Base-by-base conservation (phyloP, 2,113 vertebrate species). In the Myxocyprinus asiaticus region DNA sequence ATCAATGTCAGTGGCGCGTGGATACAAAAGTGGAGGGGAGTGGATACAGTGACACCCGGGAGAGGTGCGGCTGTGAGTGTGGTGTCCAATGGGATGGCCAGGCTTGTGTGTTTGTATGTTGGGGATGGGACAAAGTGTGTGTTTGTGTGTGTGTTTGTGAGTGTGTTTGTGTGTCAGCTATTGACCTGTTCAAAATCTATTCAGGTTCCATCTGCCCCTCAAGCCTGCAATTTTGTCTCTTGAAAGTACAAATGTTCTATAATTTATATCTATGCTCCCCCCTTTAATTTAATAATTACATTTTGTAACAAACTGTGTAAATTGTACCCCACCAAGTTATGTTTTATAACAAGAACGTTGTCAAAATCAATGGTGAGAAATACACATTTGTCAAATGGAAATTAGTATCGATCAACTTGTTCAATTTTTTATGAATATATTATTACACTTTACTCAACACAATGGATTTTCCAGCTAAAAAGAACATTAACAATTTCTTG, bases 341-440 rank as follows among this genome's bases (percentile, higher is more conserved):
- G 89, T 92, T 92, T 92, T 90, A 82, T 91, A 89, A 90, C 85
- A 79, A 87, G 86, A 90, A 89, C 82, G 64, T 85, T 81, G 80
- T 90, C 87, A 87, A 86, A 83, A 87, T 88, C 79, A 71, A 80
- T 86, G 86, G 82, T 90, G 87, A 89, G 86, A 86, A 88, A 91
- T 88, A 90, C 85, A 81, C 89, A 87, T 86, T 88, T 86, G 82
- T 90, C 87, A 79, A 86, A 91, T 89, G 88, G 89, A 92, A 92
- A 88, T 82, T 85, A 85, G 85, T 83, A 85, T 86, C 71, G 83
- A 88, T 87, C 81, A 75, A 75, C 67, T 33, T 66, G n/a, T 79
- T 76, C 66, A 22, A 62, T 66, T 69, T 76, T 69, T 75, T 33
- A 75, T 74, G 68, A 53, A 81, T 75, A 66, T 14, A 9, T 66